Evolutionary conservation across 2,797 vertebrate species (phyloP).

Genomic region (Ambastaia sidthimunki): DNA sequence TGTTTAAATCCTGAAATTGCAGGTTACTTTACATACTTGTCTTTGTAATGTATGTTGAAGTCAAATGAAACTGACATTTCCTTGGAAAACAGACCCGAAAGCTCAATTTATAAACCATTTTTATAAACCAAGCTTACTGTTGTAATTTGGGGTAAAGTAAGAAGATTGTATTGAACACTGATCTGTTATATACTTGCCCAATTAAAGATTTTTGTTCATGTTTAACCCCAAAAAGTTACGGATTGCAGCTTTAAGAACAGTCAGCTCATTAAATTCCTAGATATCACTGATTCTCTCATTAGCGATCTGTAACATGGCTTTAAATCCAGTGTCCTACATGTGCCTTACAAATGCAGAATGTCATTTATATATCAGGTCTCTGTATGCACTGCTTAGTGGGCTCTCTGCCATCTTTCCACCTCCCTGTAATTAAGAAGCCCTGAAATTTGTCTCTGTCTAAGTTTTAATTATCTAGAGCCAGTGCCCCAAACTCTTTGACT

Average conservation of each 20-base stretch:
- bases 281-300: slow-evolving; percentile 16
- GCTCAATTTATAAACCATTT: too few relatives aligned
- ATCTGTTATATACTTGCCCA: too few relatives aligned
- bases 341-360: slow-evolving; percentile 16
- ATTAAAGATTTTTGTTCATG: too few relatives aligned
- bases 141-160: too few relatives aligned
- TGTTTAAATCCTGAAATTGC: too few relatives aligned
- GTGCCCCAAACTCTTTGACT: slow-evolving; percentile 33
- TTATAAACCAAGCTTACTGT: too few relatives aligned
- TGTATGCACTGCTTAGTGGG: slow-evolving; percentile 25
- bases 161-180: too few relatives aligned
- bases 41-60: too few relatives aligned
- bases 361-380: slow-evolving; percentile 18
- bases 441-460: slow-evolving; percentile 50
- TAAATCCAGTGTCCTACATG: neutral
- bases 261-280: slow-evolving; percentile 6
- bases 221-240: too few relatives aligned
- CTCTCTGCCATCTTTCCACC: slow-evolving; percentile 41
- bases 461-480: slow-evolving; percentile 52
- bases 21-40: too few relatives aligned
- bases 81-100: neutral
- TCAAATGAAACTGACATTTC: too few relatives aligned
- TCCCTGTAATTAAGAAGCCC: slow-evolving; percentile 64
- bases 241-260: neutral
- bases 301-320: neutral